Base-by-base conservation (phyloP, 2,888 invertebrate species). In the Esperia sulphurella region DNA sequence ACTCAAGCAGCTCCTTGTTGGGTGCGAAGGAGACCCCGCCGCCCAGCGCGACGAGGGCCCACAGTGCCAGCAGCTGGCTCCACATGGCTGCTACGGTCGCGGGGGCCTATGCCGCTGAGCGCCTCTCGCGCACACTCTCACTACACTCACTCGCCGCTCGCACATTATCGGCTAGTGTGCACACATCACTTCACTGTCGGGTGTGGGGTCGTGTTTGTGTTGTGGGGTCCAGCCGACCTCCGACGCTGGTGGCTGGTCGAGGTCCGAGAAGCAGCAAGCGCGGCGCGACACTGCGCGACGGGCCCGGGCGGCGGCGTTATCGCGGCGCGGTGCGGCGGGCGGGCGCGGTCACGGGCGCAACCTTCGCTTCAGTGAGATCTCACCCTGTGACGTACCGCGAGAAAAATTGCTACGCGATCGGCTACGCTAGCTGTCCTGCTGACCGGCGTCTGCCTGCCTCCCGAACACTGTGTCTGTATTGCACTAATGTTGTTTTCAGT, bases 311-410 rank as follows among this genome's bases (percentile, higher is more conserved):
- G 62, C 68, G 64, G 56, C 65, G 68, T 55, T 56, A 71, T 67
- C 72, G 77, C 68, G 68, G 66, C 72, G 77, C 68, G 68, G 67
- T 75, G 75, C 71, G 74, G 75, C 71, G 74, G 68, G 75, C 75
- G 78, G 76, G 76, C 73, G 81, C 84, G 87, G 87, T 86, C 86
- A 86, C 80, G 86, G 87, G 85, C 88, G 80, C 84, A 86, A 87
- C 86, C 88, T 87, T 88, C 82, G 78, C 68, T 75, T 72, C 75
- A 79, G 78, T 59, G 70, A 80, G 79, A 76, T 79, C 80, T 81
- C 79, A 81, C 83, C 83, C 86, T 73, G 71, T 78, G 79, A 76
- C 79, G 83, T 63, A 62, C 41, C 52, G 57, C 58, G 58, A 58
- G 61, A 59, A 57, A 65, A 66, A 58, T 58, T 49, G 68, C 70